Evolutionary conservation across 1,140 invertebrate species (phyloP).

Genomic region (Papilio aristodemus): DNA sequence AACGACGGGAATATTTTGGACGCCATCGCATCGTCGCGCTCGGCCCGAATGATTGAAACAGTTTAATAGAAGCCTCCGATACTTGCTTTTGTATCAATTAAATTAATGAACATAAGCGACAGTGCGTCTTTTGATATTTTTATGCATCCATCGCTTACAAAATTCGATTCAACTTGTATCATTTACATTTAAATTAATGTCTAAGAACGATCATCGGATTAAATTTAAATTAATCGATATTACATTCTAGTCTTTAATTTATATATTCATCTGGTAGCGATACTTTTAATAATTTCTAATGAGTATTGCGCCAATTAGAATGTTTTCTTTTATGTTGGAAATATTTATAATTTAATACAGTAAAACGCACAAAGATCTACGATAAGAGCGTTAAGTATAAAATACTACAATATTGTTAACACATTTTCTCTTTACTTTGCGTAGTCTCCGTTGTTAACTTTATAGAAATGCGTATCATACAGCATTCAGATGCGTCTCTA

Average conservation of each 20-base stretch:
- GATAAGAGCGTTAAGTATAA: not conserved
- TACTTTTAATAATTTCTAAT: constrained; percentile 2
- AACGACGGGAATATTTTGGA: constrained; percentile 75
- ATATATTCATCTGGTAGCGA: not conserved
- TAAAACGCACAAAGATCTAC: not conserved
- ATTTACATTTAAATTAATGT: constrained; percentile 37
- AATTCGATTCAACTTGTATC: constrained; percentile 30
- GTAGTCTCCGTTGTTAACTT: not conserved
- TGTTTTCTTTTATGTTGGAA: not conserved
- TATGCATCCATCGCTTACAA: constrained; percentile 37
- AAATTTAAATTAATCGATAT: constrained; percentile 20
- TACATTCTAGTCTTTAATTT: constrained; percentile 24
- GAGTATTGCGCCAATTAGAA: not conserved
- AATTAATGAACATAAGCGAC: constrained; percentile 42
- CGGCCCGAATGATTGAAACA: constrained; percentile 66
- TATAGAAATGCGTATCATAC: constrained; percentile 9
- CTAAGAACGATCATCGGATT: constrained; percentile 29
- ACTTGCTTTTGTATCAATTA: constrained; percentile 53
- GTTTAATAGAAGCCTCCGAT: constrained; percentile 60
- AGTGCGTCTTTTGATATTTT: constrained; percentile 28
- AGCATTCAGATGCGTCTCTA: not conserved
- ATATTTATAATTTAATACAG: constrained; percentile 4
- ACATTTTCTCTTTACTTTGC: constrained; percentile 21
- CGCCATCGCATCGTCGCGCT: constrained; percentile 49
- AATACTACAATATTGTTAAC: constrained; percentile 3